Evolutionary conservation across 1,140 invertebrate species (phyloP).

Genomic region (Galleria mellonella): DNA sequence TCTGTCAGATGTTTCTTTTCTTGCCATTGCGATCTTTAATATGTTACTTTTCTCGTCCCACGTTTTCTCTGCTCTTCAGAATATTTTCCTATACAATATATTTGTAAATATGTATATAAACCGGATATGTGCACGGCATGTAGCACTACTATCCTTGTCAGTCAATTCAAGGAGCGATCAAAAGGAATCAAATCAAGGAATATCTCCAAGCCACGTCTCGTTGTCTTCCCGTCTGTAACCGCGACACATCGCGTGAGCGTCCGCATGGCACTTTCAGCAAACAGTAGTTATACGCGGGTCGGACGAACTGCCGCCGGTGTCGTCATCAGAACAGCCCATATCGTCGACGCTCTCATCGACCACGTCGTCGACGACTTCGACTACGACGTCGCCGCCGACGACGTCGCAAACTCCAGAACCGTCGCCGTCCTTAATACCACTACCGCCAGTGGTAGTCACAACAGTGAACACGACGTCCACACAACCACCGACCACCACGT

Average conservation of each 20-base stretch:
- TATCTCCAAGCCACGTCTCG: slow-evolving; percentile 7
- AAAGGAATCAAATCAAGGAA: neutral
- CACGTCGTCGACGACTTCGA: slow-evolving; percentile 28
- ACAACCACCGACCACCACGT: slow-evolving; percentile 18
- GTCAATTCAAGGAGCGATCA: neutral
- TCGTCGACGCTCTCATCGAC: slow-evolving; percentile 16
- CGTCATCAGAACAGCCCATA: slow-evolving; percentile 32
- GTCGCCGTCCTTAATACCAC: slow-evolving; percentile 14
- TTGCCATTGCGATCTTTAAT: no score
- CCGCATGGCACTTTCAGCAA: slow-evolving; percentile 71
- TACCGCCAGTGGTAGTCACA: slow-evolving; percentile 16
- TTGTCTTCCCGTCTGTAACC: slow-evolving; percentile 40
- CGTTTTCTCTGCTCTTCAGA: no score
- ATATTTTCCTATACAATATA: neutral
- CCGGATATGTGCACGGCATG: neutral
- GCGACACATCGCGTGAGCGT: slow-evolving; percentile 61
- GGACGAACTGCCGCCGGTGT: slow-evolving; percentile 45
- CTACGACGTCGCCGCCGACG: slow-evolving; percentile 32
- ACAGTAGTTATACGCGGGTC: slow-evolving; percentile 61
- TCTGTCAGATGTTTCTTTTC: no score
- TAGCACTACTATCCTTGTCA: neutral
- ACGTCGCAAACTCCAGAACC: slow-evolving; percentile 23
- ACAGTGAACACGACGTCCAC: slow-evolving; percentile 15
- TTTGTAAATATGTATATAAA: slow-evolving; percentile 31
- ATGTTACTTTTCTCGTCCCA: no score